Conservation (phyloP, 2,888 invertebrate species). For the Lydus trimaculatus region DNA sequence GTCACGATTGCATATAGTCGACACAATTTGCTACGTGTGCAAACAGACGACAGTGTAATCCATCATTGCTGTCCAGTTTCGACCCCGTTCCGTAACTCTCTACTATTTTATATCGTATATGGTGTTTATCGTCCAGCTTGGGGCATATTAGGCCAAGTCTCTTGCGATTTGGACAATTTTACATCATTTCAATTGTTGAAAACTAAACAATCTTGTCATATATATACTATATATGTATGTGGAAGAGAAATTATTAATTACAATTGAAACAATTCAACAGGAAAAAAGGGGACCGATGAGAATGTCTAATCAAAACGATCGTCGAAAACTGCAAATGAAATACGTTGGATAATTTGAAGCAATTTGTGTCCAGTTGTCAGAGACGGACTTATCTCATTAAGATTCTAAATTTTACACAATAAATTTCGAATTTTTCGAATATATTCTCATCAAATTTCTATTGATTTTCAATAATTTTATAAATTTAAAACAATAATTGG, state of each 20-base stretch:
- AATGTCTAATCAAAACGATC: constrained; percentile 55
- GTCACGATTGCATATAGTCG: constrained; percentile 50
- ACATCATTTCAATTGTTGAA: constrained; percentile 10
- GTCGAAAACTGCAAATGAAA: constrained; percentile 51
- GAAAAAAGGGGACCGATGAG: constrained; percentile 1
- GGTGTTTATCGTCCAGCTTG: constrained; percentile 15
- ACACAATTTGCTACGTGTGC: constrained; percentile 58
- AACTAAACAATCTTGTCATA: neutral
- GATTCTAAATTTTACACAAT: neutral
- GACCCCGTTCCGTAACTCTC: constrained; percentile 38
- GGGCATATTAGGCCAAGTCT: constrained; percentile 11
- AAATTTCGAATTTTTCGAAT: neutral
- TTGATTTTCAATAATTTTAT: neutral
- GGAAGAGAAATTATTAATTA: neutral
- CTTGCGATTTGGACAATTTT: constrained; percentile 15
- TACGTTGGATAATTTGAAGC: constrained; percentile 51
- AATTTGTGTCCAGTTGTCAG: constrained; percentile 42
- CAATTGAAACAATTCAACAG: neutral
- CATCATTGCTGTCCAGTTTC: constrained; percentile 57
- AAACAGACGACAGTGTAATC: constrained; percentile 57
- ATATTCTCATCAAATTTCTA: neutral
- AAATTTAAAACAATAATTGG: neutral
- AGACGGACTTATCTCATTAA: neutral
- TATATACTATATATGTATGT: neutral
- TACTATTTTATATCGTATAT: constrained; percentile 17